Percentiles rank a stretch among this genome's conserved stretches.
phyloP scores from a whole-genome alignment of 1,140 invertebrate species.

The Drosophila repletoides region DNA sequence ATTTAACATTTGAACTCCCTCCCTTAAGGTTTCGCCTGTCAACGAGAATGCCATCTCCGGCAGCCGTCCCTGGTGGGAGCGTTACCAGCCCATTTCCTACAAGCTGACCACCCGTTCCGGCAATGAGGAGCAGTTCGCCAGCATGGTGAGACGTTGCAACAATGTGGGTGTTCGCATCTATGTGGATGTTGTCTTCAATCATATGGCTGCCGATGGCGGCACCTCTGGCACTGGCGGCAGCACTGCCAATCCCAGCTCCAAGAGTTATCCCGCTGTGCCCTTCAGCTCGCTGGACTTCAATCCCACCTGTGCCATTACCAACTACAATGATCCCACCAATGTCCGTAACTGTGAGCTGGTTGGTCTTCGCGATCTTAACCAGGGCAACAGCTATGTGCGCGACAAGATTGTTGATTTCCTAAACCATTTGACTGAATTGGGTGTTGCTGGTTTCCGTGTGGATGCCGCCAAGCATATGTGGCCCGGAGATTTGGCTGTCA shows the following conservation, averaged over 20 bases:
- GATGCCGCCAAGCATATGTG: slow-evolving; percentile 92
- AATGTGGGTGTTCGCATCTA: slow-evolving; percentile 89
- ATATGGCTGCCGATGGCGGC: slow-evolving; percentile 87
- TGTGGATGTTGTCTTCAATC: slow-evolving; percentile 90
- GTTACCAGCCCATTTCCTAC: slow-evolving; percentile 96
- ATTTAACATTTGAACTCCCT: neutral
- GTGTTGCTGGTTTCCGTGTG: slow-evolving; percentile 90
- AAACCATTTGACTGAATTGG: slow-evolving; percentile 87
- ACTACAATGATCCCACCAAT: slow-evolving; percentile 85
- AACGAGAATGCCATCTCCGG: slow-evolving; percentile 68
- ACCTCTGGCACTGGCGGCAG: slow-evolving; percentile 85
- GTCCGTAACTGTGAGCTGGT: slow-evolving; percentile 89
- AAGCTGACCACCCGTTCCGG: slow-evolving; percentile 90
- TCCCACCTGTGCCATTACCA: slow-evolving; percentile 83
- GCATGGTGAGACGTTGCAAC: slow-evolving; percentile 90
- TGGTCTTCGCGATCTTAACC: slow-evolving; percentile 88
- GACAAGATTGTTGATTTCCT: slow-evolving; percentile 87
- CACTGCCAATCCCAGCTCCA: slow-evolving; percentile 82
- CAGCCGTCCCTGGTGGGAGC: slow-evolving; percentile 90
- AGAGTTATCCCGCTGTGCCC: slow-evolving; percentile 85
- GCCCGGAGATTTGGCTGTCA: slow-evolving; percentile 85
- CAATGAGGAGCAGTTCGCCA: slow-evolving; percentile 86
- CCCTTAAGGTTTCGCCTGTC: slow-evolving; percentile 62
- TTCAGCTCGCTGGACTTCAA: slow-evolving; percentile 85
- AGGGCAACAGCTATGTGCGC: slow-evolving; percentile 85